phyloP scores from a whole-genome alignment of 2,113 vertebrate genomes.

The Urocitellus parryii region DNA sequence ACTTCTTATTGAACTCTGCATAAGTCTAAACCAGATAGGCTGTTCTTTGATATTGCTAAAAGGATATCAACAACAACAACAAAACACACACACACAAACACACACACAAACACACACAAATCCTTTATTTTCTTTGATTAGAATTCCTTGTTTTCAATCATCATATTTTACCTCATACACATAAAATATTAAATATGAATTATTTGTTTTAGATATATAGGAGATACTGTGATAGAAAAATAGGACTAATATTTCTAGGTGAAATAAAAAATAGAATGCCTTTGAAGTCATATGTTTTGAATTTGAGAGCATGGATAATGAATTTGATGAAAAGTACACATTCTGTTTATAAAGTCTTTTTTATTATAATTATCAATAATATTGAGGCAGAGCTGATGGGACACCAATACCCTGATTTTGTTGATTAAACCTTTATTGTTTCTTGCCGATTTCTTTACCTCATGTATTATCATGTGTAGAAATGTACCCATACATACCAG shows the following conservation, averaged over 20 bases:
- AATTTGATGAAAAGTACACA: slow-evolving; percentile 41
- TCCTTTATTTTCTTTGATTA: not conserved
- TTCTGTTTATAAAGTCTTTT: not conserved
- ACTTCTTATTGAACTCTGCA: not conserved
- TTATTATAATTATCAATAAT: not conserved
- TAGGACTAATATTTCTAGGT: not conserved
- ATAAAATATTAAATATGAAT: not conserved
- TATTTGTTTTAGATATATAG: not conserved
- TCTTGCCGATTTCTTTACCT: slow-evolving; percentile 10
- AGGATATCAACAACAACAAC: not conserved
- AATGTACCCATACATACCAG: not conserved
- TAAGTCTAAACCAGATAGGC: not conserved
- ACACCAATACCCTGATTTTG: not conserved
- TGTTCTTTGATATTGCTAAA: not conserved
- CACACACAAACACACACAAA: too few relatives aligned
- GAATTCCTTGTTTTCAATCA: not conserved
- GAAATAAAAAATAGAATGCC: slow-evolving; percentile 48
- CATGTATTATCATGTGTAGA: not conserved
- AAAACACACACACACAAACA: too few relatives aligned
- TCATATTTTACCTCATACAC: not conserved
- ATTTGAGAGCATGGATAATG: slow-evolving; percentile 34
- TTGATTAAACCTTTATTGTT: slow-evolving; percentile 49
- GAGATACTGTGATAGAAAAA: not conserved
- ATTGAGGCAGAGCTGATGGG: not conserved
- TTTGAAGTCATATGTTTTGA: not conserved